phyloP scores from a whole-genome alignment of 2,113 vertebrate genomes.

The Galeopterus variegatus region DNA sequence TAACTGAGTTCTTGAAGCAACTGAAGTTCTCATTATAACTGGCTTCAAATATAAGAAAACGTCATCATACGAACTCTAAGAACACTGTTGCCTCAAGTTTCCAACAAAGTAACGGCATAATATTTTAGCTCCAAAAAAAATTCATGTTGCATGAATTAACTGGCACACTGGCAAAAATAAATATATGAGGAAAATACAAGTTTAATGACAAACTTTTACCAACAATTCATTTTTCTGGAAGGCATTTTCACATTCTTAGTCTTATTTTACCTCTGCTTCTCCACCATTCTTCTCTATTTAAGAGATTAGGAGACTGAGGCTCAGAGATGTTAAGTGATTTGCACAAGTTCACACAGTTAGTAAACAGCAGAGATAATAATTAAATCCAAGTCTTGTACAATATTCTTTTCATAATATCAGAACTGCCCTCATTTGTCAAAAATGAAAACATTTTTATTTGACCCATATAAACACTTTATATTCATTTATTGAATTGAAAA shows the following conservation, averaged over 20 bases:
- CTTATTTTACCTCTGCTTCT: neutral
- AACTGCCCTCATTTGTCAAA: neutral
- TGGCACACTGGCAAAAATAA: neutral
- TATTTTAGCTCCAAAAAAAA: slow-evolving; percentile 45
- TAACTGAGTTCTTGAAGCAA: slow-evolving; percentile 50
- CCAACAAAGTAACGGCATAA: neutral
- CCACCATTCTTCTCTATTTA: neutral
- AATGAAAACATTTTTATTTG: neutral
- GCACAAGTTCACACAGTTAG: neutral
- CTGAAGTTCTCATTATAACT: slow-evolving; percentile 23
- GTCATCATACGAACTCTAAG: neutral
- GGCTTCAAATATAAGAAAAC: slow-evolving; percentile 48
- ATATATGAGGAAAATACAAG: neutral
- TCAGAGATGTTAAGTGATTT: neutral
- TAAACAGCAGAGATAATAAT: neutral
- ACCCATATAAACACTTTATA: neutral
- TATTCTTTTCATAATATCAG: neutral
- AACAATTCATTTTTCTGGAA: slow-evolving; percentile 55
- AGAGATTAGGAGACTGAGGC: neutral
- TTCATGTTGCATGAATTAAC: neutral
- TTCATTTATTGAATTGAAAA: neutral
- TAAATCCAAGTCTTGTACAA: neutral
- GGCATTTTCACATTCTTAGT: neutral
- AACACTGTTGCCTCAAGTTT: neutral
- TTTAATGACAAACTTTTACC: neutral